phyloP scores from a whole-genome alignment of 2,888 invertebrate species.

The Drosophila formosana region DNA sequence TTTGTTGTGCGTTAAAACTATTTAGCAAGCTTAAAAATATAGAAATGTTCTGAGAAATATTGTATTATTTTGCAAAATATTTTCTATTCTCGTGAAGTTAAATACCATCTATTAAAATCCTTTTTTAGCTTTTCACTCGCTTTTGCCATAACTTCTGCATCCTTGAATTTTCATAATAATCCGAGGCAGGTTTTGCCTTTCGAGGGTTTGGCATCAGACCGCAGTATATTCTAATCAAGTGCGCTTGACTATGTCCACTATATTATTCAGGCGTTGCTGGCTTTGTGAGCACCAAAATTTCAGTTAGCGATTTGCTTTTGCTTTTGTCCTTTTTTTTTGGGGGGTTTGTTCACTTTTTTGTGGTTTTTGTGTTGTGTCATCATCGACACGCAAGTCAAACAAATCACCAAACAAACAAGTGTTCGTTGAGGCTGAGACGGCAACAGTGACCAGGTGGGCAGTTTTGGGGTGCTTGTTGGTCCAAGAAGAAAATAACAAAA shows the following conservation, averaged over 20 bases:
- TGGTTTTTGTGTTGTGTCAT: conserved; percentile 75
- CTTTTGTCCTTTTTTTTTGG: conserved; percentile 25
- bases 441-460: conserved; percentile 20
- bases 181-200: neutral
- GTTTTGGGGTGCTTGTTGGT: conserved; percentile 1
- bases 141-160: neutral
- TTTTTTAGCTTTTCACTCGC: conserved; percentile 16
- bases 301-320: conserved; percentile 59
- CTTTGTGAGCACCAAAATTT: conserved; percentile 45
- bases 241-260: neutral
- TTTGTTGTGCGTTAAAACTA: neutral
- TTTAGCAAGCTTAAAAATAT: neutral
- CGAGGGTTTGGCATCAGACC: neutral
- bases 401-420: conserved; percentile 80
- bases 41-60: too few species aligned
- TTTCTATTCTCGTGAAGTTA: too few species aligned
- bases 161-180: neutral
- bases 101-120: neutral
- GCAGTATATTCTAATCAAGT: neutral
- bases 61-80: neutral
- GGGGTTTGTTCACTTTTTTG: conserved; percentile 31
- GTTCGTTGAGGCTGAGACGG: conserved; percentile 32
- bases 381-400: conserved; percentile 82
- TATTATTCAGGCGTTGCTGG: conserved; percentile 2
- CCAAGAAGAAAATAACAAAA: conserved; percentile 9